Conservation (phyloP, 2,797 vertebrate species). For the Syngnathus rostellatus region DNA sequence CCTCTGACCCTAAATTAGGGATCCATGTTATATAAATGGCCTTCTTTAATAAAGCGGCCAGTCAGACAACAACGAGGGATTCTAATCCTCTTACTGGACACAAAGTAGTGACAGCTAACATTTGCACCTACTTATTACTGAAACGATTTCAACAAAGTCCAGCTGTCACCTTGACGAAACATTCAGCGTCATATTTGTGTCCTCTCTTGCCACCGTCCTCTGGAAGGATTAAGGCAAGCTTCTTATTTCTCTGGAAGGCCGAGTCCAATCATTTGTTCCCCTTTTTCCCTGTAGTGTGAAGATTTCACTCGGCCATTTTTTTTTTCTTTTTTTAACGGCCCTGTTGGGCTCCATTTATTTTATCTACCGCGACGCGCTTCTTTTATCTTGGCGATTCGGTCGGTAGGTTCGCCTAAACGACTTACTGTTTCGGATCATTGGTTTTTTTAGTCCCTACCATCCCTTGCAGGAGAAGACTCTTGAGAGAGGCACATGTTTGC, state of each 20-base stretch:
- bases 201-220: background rate
- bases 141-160: background rate
- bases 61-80: background rate
- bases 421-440: slow-evolving; percentile 1
- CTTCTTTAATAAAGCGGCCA: background rate
- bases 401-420: slow-evolving; percentile 7
- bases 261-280: slow-evolving; percentile 1
- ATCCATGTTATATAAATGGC: background rate
- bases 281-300: background rate
- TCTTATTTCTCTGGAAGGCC: slow-evolving; percentile 4
- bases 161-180: slow-evolving; percentile 1
- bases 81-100: background rate
- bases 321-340: background rate
- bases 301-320: background rate
- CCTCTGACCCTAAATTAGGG: background rate
- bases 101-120: background rate
- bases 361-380: slow-evolving; percentile 4
- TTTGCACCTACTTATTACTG: background rate
- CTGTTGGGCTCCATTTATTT: slow-evolving; percentile 6
- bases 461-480: background rate
- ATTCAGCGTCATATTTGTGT: slow-evolving; percentile 9
- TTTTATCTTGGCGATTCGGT: slow-evolving; percentile 4
- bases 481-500: background rate
- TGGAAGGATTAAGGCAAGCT: slow-evolving; percentile 2
- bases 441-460: background rate